Evolutionary conservation across 2,113 vertebrate genomes (phyloP).

Genomic region (Athene cunicularia): DNA sequence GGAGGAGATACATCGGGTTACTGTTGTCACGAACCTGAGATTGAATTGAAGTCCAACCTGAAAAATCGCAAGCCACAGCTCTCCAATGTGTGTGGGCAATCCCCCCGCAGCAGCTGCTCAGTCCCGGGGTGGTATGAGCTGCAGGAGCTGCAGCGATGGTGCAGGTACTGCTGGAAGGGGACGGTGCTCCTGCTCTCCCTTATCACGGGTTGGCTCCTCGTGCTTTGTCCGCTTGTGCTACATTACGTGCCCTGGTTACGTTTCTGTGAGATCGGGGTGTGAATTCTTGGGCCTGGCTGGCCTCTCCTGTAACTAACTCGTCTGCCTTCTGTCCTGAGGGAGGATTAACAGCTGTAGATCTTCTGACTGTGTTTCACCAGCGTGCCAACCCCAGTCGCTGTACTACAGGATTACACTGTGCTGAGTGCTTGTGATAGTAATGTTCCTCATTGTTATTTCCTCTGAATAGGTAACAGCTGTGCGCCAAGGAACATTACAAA

Average conservation of each 20-base stretch:
- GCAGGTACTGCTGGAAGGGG: neutral
- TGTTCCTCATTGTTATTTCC: too few species aligned
- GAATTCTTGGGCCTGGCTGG: too few species aligned
- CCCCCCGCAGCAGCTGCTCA: neutral
- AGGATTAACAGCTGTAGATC: too few species aligned
- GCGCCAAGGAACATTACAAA: too few species aligned
- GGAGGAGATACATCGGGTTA: neutral
- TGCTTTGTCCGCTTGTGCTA: neutral
- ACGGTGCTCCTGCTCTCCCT: neutral
- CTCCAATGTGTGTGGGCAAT: neutral
- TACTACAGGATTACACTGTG: too few species aligned
- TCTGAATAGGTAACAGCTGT: too few species aligned
- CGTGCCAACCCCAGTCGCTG: too few species aligned
- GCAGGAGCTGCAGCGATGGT: neutral
- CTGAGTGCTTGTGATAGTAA: too few species aligned
- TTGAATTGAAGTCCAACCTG: neutral
- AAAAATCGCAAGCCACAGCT: neutral
- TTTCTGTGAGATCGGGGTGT: too few species aligned
- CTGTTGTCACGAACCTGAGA: neutral
- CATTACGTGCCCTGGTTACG: neutral
- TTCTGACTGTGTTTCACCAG: too few species aligned
- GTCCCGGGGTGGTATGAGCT: neutral
- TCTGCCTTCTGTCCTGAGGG: too few species aligned
- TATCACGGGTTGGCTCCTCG: neutral
- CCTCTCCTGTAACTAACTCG: too few species aligned